These are phyloP conservation scores for Altica lythri DNA, from an alignment of 2,888 invertebrate genomes.

Conservation along the genomic window DNA sequence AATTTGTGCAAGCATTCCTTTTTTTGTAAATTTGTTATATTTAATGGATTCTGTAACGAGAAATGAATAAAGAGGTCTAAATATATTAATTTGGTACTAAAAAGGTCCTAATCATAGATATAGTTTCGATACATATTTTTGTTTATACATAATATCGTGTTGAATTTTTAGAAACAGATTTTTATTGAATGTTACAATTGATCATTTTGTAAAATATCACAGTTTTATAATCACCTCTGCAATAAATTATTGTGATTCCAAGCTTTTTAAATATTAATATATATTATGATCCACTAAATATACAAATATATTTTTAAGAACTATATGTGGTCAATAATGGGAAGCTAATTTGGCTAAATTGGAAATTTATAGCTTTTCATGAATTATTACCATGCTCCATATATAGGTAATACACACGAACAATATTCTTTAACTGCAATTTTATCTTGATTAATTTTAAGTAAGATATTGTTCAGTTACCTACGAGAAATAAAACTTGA, in stretches of 20 bases:
- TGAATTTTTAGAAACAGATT: neutral
- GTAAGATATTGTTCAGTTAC: no score
- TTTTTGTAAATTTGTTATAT: slow-evolving; percentile 20
- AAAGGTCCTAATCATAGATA: slow-evolving; percentile 1
- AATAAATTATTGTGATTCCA: slow-evolving; percentile 10
- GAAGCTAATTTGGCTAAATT: neutral
- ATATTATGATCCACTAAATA: slow-evolving; percentile 24
- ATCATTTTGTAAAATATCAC: neutral
- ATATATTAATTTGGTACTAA: neutral
- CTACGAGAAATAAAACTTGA: slow-evolving; percentile 8
- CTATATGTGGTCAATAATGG: slow-evolving; percentile 6
- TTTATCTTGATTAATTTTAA: no score
- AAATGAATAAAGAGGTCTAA: no score
- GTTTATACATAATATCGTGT: neutral
- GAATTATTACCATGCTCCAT: slow-evolving; percentile 8
- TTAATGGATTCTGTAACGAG: slow-evolving; percentile 17
- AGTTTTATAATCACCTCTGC: neutral
- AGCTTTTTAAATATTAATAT: slow-evolving; percentile 4
- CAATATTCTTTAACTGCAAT: no score
- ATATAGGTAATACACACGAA: no score
- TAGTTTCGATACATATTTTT: no score
- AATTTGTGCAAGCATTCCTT: slow-evolving; percentile 34
- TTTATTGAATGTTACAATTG: slow-evolving; percentile 8
- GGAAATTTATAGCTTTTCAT: slow-evolving; percentile 21
- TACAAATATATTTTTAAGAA: slow-evolving; percentile 23